A percentile compares a stretch with the other conserved stretches of the same genome.
Evolutionary conservation across 2,113 vertebrate genomes (phyloP).

Genomic region (Urocitellus parryii): DNA sequence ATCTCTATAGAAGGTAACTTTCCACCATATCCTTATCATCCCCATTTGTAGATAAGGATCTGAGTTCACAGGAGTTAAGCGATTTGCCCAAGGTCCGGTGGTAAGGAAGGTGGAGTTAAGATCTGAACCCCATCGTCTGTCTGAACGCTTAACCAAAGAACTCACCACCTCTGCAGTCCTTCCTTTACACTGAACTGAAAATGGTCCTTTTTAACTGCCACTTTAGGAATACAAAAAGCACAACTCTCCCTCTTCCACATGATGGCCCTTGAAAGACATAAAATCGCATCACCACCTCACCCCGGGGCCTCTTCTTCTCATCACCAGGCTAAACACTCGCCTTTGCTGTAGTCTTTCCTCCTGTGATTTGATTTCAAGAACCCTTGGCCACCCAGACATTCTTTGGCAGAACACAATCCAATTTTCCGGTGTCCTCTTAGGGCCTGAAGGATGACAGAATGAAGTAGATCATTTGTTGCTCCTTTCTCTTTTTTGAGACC

Average conservation of each 20-base stretch:
- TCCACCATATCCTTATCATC: no score
- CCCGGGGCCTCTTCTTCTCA: background rate
- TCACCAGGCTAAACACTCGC: background rate
- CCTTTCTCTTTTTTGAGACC: background rate
- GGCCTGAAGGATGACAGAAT: no score
- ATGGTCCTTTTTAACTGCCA: background rate
- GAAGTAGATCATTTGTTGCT: background rate
- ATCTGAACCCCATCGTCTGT: rapidly evolving
- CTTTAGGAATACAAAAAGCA: background rate
- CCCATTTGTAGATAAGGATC: background rate
- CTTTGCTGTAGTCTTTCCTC: background rate
- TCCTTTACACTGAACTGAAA: background rate
- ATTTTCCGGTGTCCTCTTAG: background rate
- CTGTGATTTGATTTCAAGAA: background rate
- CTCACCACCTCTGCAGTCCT: background rate
- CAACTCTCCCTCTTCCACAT: background rate
- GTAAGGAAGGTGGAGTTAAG: background rate
- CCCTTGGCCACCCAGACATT: background rate
- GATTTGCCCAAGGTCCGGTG: background rate
- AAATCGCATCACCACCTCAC: background rate
- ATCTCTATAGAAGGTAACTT: background rate
- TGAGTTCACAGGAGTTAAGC: background rate
- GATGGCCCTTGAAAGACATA: background rate
- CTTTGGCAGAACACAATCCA: background rate
- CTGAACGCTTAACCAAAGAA: background rate